Conservation (phyloP, 2,113 vertebrate genomes). For the Labeo rohita region DNA sequence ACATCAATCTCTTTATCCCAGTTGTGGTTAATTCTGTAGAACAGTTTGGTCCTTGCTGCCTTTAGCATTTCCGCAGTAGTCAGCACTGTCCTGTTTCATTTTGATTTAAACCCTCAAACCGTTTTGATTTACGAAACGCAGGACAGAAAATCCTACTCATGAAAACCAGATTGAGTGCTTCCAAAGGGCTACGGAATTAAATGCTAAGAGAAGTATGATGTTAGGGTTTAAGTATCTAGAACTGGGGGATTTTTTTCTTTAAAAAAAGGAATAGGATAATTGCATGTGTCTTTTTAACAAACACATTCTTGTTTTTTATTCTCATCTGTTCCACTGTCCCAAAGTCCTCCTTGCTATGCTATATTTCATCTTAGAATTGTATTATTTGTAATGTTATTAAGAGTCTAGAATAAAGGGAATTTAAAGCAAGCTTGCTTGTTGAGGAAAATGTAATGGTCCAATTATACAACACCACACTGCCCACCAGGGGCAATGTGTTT, state of each 20-base stretch:
- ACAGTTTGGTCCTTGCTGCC: background rate
- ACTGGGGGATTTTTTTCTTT: background rate
- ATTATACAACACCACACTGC: background rate
- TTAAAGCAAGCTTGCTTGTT: background rate
- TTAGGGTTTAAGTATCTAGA: background rate
- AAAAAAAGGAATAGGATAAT: no score
- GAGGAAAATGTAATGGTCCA: background rate
- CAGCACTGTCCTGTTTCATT: constrained; percentile 29
- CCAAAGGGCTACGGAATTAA: background rate
- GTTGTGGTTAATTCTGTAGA: constrained; percentile 1
- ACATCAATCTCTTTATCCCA: background rate
- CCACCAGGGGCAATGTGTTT: background rate
- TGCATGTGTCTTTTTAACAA: background rate
- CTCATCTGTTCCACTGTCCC: background rate
- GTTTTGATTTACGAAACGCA: constrained; percentile 18
- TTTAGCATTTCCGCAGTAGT: constrained; percentile 11
- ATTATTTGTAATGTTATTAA: background rate
- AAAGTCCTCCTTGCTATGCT: background rate
- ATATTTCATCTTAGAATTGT: background rate
- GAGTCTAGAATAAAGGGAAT: background rate
- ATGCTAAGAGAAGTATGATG: background rate
- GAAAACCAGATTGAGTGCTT: background rate
- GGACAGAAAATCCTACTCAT: background rate
- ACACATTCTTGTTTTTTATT: background rate
- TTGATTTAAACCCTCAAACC: constrained; percentile 21